phyloP scores from a whole-genome alignment of 2,888 invertebrate species.

The Hyles lineata region DNA sequence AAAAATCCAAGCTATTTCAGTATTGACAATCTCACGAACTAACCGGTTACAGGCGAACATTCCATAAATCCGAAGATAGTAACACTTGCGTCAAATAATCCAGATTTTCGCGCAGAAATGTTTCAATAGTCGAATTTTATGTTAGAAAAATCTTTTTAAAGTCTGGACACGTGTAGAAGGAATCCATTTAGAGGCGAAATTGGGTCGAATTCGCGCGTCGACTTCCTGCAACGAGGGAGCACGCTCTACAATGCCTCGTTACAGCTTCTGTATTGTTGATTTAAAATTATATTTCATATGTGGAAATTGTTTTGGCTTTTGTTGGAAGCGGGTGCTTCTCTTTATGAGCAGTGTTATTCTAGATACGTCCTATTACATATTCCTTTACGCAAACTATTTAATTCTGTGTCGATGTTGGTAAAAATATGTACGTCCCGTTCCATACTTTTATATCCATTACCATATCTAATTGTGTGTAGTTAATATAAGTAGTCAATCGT shows the following conservation, averaged over 20 bases:
- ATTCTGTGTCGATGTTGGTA: no score
- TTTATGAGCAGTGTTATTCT: no score
- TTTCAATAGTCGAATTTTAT: conserved; percentile 22
- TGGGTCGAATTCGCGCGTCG: conserved; percentile 22
- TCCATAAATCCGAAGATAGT: background rate
- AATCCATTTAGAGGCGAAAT: conserved; percentile 26
- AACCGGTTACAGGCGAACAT: background rate
- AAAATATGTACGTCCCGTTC: no score
- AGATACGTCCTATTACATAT: no score
- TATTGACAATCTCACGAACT: no score
- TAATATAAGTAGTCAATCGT: no score
- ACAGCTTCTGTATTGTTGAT: conserved; percentile 10
- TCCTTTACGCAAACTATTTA: no score
- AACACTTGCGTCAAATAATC: background rate
- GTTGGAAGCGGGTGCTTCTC: no score
- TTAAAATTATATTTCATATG: conserved; percentile 14
- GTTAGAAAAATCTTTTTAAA: conserved; percentile 12
- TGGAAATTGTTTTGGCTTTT: background rate
- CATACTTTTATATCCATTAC: no score
- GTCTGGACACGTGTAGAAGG: conserved; percentile 22
- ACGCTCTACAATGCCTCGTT: conserved; percentile 17
- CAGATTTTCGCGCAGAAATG: conserved; percentile 6
- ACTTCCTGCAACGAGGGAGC: conserved; percentile 18
- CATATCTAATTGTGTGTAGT: no score
- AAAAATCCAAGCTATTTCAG: no score